A percentile compares a stretch with the other conserved stretches of the same genome.
Conservation (phyloP, 1,140 invertebrate genomes). For the Sminthurides bifidus region DNA sequence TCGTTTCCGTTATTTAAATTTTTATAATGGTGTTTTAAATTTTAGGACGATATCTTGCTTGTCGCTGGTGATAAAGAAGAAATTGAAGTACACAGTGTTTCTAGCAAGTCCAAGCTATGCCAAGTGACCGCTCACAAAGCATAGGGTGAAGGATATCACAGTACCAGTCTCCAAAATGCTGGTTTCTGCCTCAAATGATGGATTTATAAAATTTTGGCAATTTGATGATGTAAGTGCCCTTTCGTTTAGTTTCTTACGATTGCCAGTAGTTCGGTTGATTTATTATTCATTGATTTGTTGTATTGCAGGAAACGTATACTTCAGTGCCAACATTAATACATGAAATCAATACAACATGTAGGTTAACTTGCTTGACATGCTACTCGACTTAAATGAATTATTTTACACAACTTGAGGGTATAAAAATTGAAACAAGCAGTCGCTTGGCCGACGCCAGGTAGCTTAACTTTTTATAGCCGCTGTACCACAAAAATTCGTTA, state of each 20-base stretch:
- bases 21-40: slow-evolving; percentile 29
- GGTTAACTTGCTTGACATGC: slow-evolving; percentile 24
- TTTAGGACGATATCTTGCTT: slow-evolving; percentile 48
- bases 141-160: slow-evolving; percentile 54
- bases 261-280: neutral
- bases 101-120: slow-evolving; percentile 38
- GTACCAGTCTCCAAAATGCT: slow-evolving; percentile 39
- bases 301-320: slow-evolving; percentile 14
- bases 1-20: too few species aligned
- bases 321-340: slow-evolving; percentile 12
- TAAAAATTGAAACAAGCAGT: neutral
- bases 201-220: slow-evolving; percentile 65
- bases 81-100: slow-evolving; percentile 49
- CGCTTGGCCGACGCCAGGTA: neutral
- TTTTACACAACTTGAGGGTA: neutral
- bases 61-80: slow-evolving; percentile 59
- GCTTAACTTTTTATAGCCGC: neutral
- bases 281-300: neutral
- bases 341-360: slow-evolving; percentile 23
- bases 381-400: neutral
- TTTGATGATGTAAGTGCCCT: slow-evolving; percentile 32
- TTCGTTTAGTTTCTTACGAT: neutral
- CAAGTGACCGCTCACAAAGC: slow-evolving; percentile 48
- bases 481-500: neutral
- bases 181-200: slow-evolving; percentile 57